Evolutionary conservation across 1,140 invertebrate species (phyloP), one percentile per base, ranked within the genome.

Genomic region (Glomeris maerens): DNA sequence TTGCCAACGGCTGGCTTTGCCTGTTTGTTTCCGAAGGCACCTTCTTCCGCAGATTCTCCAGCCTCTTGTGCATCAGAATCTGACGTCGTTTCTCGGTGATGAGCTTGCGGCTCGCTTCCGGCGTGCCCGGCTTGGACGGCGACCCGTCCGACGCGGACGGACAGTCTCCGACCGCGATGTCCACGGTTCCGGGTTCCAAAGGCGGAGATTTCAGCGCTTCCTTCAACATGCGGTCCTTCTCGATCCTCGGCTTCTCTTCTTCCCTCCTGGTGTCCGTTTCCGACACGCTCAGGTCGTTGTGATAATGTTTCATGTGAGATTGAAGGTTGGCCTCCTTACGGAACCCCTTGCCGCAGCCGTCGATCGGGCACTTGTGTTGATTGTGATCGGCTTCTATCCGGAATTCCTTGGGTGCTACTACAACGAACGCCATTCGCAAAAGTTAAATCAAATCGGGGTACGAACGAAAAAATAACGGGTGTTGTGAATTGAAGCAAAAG

Each of bases 271-370:
- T 36, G 29, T 48, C 75, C 1, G 79, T 81, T 55, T 84, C 72
- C 13, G 84, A 82, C 54, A 83, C 81, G 0, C 84, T 85, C 46
- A 88, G 66, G 63, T 89, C 84, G 22, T 82, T 75, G 68, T 91
- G 86, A 61, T 89, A 90, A 66, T 90, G 85, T 58, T 89, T 88
- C n/a, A 90, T 80, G 59, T 91, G 86, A 78, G 58, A 66, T 7
- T 55, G 78, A 1, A 92, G 67, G 25, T 92, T 73, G 57, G 84
- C 87, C 59, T 91, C 85, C 62, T 90, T 91, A 20, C 90, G 72
- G 64, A 91, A 93, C 52, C 79, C 82, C 67, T 94, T 94, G 13
- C 74, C 76, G 62, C 89, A 94, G 3, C 77, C 80, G 48, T 83
- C 77, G 47, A 83, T 80, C 0, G 82, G 82, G 66, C 89, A 95